Conservation (phyloP, 1,140 invertebrate species). For the Aporrectodea caliginosa region DNA sequence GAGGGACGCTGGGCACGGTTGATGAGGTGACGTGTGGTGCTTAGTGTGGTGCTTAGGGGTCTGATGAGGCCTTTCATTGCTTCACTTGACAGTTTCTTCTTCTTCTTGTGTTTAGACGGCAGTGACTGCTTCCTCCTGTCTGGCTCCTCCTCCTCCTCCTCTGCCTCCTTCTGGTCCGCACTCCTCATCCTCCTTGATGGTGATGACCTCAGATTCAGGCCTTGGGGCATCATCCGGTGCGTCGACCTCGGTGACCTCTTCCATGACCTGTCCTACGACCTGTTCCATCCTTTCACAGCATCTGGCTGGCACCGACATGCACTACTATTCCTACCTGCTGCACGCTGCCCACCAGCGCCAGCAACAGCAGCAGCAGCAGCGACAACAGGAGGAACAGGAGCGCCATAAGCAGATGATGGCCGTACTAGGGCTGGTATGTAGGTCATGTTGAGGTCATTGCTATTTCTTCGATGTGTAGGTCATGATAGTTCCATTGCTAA, state of each 20-base stretch:
- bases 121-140: neutral
- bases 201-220: too few relatives aligned
- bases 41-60: too few relatives aligned
- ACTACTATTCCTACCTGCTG: conserved; percentile 33
- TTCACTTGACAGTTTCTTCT: too few relatives aligned
- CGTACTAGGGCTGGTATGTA: conserved; percentile 77
- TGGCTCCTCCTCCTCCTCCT: too few relatives aligned
- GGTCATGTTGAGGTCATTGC: neutral
- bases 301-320: conserved; percentile 9
- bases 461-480: too few relatives aligned
- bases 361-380: conserved; percentile 43
- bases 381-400: conserved; percentile 63
- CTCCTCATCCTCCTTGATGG: too few relatives aligned
- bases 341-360: conserved; percentile 66
- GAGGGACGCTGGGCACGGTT: too few relatives aligned
- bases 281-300: neutral
- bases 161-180: too few relatives aligned
- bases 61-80: too few relatives aligned
- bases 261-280: neutral
- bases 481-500: too few relatives aligned
- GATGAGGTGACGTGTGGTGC: too few relatives aligned
- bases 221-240: too few relatives aligned
- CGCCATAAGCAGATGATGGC: conserved; percentile 80
- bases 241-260: neutral
- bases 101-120: neutral